Evolutionary conservation across 2,113 vertebrate species (phyloP).

Genomic region (Cathartes aura): DNA sequence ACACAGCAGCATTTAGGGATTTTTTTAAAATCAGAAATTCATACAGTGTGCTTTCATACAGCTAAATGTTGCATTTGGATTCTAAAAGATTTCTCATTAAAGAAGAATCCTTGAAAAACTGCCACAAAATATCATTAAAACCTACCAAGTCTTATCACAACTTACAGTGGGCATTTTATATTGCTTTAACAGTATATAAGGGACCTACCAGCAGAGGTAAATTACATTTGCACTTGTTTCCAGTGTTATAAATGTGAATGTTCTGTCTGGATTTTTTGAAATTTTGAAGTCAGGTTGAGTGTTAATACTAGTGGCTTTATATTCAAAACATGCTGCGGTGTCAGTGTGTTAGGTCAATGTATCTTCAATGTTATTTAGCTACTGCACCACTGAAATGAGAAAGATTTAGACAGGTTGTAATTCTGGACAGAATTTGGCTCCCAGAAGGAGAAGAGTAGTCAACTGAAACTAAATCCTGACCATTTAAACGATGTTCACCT

Average conservation of each 20-base stretch:
- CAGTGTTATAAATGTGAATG: background rate
- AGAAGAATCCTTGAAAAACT: background rate
- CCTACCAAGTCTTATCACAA: background rate
- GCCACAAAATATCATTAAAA: background rate
- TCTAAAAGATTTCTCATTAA: background rate
- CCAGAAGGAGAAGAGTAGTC: background rate
- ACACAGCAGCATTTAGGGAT: background rate
- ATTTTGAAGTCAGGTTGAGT: background rate
- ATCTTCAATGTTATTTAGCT: background rate
- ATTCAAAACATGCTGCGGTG: background rate
- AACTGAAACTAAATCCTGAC: background rate
- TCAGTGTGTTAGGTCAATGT: background rate
- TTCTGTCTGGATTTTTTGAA: background rate
- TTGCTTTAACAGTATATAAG: background rate
- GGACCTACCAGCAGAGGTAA: background rate
- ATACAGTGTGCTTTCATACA: background rate
- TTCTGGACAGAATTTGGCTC: background rate
- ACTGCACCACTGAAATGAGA: background rate
- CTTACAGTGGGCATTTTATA: background rate
- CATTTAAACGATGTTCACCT: background rate
- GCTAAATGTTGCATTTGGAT: background rate
- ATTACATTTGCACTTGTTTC: background rate
- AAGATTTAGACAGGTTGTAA: background rate
- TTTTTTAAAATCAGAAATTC: background rate
- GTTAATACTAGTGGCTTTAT: background rate